phyloP scores from a whole-genome alignment of 2,888 invertebrate genomes.

The Ochropacha duplaris region DNA sequence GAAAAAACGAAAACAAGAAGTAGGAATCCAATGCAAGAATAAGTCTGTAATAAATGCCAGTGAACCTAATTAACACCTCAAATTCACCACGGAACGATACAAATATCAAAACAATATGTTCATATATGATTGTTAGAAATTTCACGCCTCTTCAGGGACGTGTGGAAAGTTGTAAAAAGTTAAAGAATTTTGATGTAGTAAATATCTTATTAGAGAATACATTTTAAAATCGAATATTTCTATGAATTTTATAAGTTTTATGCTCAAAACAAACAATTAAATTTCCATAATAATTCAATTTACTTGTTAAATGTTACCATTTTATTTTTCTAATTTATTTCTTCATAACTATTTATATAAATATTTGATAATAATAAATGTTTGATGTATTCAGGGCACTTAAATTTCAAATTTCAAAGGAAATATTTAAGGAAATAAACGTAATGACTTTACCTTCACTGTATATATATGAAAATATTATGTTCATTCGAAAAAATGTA shows the following conservation, averaged over 20 bases:
- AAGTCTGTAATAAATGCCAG: not conserved
- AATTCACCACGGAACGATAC: constrained; percentile 21
- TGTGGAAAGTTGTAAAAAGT: not conserved
- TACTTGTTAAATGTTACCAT: too few relatives aligned
- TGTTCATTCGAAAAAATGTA: too few relatives aligned
- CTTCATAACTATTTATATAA: too few relatives aligned
- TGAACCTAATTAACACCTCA: constrained; percentile 26
- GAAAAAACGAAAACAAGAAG: too few relatives aligned
- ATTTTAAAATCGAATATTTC: not conserved
- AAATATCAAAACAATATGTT: constrained; percentile 32
- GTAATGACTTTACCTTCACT: too few relatives aligned
- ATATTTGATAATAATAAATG: too few relatives aligned
- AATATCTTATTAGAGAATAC: not conserved
- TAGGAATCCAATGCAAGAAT: not conserved
- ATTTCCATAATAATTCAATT: not conserved
- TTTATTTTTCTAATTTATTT: too few relatives aligned
- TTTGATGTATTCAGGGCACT: too few relatives aligned
- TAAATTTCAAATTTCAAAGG: too few relatives aligned
- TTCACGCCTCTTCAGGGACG: constrained; percentile 21
- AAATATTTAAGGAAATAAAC: too few relatives aligned
- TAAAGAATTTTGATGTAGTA: not conserved
- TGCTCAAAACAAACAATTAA: not conserved
- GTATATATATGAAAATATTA: too few relatives aligned
- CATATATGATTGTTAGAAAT: constrained; percentile 27
- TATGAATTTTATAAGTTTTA: not conserved